A percentile compares a stretch with the other conserved stretches of the same genome.
Evolutionary conservation across 2,888 invertebrate genomes (phyloP).

Genomic region (Neelides folsomi): DNA sequence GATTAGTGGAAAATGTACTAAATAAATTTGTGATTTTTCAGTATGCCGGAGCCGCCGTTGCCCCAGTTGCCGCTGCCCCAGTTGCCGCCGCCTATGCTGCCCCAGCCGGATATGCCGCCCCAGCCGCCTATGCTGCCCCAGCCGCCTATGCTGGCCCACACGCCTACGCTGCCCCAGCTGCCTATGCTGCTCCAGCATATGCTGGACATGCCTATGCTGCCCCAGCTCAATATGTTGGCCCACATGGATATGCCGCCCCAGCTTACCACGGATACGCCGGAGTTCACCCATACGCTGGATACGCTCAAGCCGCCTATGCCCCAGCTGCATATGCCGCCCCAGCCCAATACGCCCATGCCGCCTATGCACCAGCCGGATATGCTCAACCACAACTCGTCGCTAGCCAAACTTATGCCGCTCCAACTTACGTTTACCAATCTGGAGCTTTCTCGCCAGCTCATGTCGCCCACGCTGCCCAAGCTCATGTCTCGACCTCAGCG

Average conservation of each 20-base stretch:
- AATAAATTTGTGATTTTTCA: slow-evolving; percentile 7
- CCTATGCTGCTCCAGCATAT: not conserved
- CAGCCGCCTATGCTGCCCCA: not conserved
- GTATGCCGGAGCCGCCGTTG: slow-evolving; percentile 7
- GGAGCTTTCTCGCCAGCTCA: too few relatives aligned
- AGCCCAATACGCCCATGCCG: too few relatives aligned
- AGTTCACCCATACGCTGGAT: not conserved
- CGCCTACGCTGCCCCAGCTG: slow-evolving; percentile 7
- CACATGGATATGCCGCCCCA: not conserved
- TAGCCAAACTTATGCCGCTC: slow-evolving; percentile 11
- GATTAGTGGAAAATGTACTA: too few relatives aligned
- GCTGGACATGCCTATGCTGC: not conserved
- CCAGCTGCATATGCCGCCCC: not conserved
- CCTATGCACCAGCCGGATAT: slow-evolving; percentile 6
- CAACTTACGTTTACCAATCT: not conserved
- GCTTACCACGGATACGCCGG: slow-evolving; percentile 5
- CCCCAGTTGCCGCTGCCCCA: slow-evolving; percentile 3
- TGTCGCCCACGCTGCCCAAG: too few relatives aligned
- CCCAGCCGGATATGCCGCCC: slow-evolving; percentile 1
- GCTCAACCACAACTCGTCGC: slow-evolving; percentile 8
- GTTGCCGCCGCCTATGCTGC: slow-evolving; percentile 7
- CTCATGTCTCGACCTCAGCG: too few relatives aligned
- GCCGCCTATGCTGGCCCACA: not conserved
- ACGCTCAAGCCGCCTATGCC: slow-evolving; percentile 1
- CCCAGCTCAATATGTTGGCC: not conserved